phyloP scores from a whole-genome alignment of 2,113 vertebrate genomes.

The Xenopus borealis region DNA sequence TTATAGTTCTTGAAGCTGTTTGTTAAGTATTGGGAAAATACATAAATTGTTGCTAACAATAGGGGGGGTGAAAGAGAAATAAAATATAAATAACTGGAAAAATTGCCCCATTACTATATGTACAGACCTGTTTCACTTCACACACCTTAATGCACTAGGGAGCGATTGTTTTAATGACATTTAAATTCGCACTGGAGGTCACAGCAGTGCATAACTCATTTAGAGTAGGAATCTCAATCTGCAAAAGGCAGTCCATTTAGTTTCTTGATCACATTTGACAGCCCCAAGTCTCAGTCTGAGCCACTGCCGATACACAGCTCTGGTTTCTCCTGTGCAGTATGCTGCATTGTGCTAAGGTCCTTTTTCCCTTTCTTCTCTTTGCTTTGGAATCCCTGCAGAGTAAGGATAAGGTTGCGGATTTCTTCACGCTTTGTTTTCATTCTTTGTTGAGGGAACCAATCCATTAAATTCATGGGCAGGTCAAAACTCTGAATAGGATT shows the following conservation, averaged over 20 bases:
- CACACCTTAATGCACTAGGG: constrained; percentile 62
- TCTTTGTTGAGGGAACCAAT: constrained; percentile 92
- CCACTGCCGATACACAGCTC: constrained; percentile 61
- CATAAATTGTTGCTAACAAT: constrained; percentile 76
- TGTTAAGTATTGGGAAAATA: constrained; percentile 79
- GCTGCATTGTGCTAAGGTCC: constrained; percentile 59
- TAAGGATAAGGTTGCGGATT: constrained; percentile 86
- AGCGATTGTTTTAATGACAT: constrained; percentile 65
- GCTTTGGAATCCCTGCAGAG: constrained; percentile 81
- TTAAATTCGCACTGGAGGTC: constrained; percentile 68
- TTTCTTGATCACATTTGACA: constrained; percentile 48
- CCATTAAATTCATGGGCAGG: constrained; percentile 84
- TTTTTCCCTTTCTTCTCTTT: constrained; percentile 68
- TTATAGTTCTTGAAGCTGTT: constrained; percentile 70
- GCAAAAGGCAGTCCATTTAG: constrained; percentile 44
- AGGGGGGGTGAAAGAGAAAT: constrained; percentile 58
- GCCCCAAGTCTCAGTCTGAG: constrained; percentile 63
- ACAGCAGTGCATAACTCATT: constrained; percentile 57
- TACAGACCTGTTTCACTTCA: constrained; percentile 81
- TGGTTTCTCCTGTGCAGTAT: constrained; percentile 55
- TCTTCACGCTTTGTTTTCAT: constrained; percentile 97
- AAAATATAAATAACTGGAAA: constrained; percentile 89
- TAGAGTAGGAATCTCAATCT: constrained; percentile 52
- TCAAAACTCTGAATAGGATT: constrained; percentile 90
- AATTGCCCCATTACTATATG: constrained; percentile 84